Base-by-base conservation (phyloP, 2,888 invertebrate genomes). In the Mythimna albipuncta region DNA sequence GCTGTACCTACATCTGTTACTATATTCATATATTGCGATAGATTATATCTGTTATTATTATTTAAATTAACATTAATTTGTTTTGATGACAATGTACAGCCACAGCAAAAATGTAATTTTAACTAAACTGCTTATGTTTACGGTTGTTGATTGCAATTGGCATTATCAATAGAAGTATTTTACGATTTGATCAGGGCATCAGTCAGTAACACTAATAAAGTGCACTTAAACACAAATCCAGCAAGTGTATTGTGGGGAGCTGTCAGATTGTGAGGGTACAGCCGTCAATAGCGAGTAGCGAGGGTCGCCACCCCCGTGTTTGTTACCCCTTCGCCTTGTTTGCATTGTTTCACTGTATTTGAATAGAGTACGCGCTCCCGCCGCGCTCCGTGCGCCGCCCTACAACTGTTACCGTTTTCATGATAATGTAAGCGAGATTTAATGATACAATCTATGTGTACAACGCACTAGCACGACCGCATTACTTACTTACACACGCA, bases 311-410 rank as follows among this genome's bases (percentile, higher is more conserved):
- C 94, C 94, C 94, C 91, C 89, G 88, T 93, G 89, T 93, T 93
- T 93, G 93, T 91, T 89, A 92, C 92, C 94, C 94, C 93, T 92
- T 93, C 93, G 89, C 89, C 91, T 90, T 92, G 91, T 94, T 94
- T 93, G 93, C 93, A 94, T 95, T 94, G 95, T 95, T 95, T 91
- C 92, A 91, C 91, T 89, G 88, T 94, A 93, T 95, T 95, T 94
- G 94, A 93, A 93, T 91, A 93, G 94, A 92, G 89, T 87, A 88
- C 90, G 84, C 85, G 87, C 85, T 78, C 88, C 90, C 92, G 89
- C 87, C 90, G 83, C 90, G 83, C 85, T 77, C 88, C 90, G 32
- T 32, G 57, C 92, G 89, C 87, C 90, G 75, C 85, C 86, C 89
- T 93, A 93, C 94, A 94, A 95, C 94, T 94, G 94, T 94, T 95